Evolutionary conservation across 1,140 invertebrate genomes (phyloP).

Genomic region (Aleiodes sp.): DNA sequence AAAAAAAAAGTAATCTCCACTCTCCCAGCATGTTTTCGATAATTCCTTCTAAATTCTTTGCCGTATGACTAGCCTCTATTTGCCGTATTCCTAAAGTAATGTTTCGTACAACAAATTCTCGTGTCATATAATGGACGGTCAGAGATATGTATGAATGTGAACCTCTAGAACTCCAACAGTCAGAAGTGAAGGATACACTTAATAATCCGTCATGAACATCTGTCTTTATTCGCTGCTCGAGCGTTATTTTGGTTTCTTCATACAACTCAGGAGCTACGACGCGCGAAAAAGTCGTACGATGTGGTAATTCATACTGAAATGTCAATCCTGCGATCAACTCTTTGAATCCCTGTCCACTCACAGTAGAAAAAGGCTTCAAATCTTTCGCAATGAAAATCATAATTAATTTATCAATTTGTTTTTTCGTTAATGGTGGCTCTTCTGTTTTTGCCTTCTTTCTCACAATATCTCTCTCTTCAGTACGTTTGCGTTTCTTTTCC

Average conservation of each 20-base stretch:
- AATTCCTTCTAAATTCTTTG: background rate
- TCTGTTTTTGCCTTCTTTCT: no score
- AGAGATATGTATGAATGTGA: background rate
- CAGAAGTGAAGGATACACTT: slow-evolving; percentile 6
- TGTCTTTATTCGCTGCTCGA: background rate
- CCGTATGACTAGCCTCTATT: background rate
- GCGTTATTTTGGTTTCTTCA: slow-evolving; percentile 2
- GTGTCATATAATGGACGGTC: slow-evolving; percentile 11
- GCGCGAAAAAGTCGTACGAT: background rate
- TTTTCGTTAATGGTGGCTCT: no score
- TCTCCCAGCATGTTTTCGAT: background rate
- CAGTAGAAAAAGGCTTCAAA: slow-evolving; percentile 11
- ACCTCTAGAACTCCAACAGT: slow-evolving; percentile 5
- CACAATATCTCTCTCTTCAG: no score
- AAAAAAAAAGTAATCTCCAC: no score
- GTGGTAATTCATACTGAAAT: background rate
- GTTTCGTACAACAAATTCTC: slow-evolving; percentile 11
- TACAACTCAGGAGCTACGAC: no score
- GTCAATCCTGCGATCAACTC: slow-evolving; percentile 12
- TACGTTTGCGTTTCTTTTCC: no score
- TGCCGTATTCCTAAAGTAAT: background rate
- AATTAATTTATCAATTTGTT: background rate
- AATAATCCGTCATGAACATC: background rate
- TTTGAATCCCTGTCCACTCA: slow-evolving; percentile 11
- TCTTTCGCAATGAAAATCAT: slow-evolving; percentile 25